Evolutionary conservation across 1,140 invertebrate species (phyloP), one percentile per base, ranked within the genome.

Genomic region (Drosophila leontia): DNA sequence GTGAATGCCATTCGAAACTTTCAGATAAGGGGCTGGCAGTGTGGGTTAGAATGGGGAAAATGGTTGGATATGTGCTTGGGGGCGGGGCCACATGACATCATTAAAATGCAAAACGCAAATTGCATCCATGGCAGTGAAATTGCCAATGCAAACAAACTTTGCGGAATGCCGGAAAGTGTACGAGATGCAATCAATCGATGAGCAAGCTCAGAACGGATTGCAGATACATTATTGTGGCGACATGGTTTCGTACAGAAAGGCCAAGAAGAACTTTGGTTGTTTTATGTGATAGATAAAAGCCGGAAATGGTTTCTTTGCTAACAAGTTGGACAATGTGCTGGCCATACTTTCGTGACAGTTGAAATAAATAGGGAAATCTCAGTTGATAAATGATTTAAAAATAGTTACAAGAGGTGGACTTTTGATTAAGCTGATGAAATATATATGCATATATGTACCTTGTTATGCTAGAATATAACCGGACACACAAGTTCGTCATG

Each of bases 81-180:
- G 63, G 12, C 12, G 68, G 34, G n/a, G 26, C 39, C 69, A 72
- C 41, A 61, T 41, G 59, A 57, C 72, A 75, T 75, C 70, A 75
- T 75, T 64, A 75, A 75, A 75, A 75, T 75, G 72, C 71, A 75
- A 74, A 75, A 74, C 68, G 70, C 71, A 72, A 72, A 75, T 74
- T 74, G 71, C 68, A 75, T 75, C 71, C 56, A 62, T 75, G 69
- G 48, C 72, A 74, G 69, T 75, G 35, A 75, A 75, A 61, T 63
- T 63, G 69, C 15, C 69, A 75, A 75, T 63, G 70, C 58, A 56
- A 74, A 62, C 69, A 62, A 61, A 51, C 67, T 72, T 53, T 50
- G 35, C 29, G 32, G 67, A 71, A 59, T 59, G 48, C 32, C 42
- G 26, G 67, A 37, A 23, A 65, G 45, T 35, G 45, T 50, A 35